Evolutionary conservation across 2,113 vertebrate species (phyloP).

Genomic region (Lutjanus erythropterus): DNA sequence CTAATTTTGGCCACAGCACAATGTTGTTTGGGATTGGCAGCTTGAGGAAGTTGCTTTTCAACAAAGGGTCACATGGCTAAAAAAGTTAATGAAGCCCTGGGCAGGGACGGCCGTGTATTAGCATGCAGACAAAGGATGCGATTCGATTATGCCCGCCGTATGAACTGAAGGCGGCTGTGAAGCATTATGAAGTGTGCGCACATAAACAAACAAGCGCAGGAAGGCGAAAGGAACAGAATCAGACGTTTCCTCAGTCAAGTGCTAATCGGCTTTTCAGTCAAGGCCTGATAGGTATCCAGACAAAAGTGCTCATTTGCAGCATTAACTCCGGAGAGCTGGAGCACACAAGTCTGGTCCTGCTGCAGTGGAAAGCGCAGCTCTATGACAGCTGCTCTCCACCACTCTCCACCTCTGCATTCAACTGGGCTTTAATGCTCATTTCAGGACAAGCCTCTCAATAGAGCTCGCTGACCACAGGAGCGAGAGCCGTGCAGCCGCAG

Average conservation of each 20-base stretch:
- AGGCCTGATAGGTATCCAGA: slow-evolving; percentile 19
- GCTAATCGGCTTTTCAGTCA: slow-evolving; percentile 33
- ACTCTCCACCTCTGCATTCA: slow-evolving; percentile 55
- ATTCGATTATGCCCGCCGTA: background rate
- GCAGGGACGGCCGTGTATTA: background rate
- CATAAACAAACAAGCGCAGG: background rate
- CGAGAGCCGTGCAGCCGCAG: slow-evolving; percentile 26
- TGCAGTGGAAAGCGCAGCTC: slow-evolving; percentile 42
- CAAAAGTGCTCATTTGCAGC: slow-evolving; percentile 30
- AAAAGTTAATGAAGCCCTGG: slow-evolving; percentile 1
- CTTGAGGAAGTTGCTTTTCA: background rate
- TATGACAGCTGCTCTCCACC: slow-evolving; percentile 39
- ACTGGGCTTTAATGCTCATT: slow-evolving; percentile 43
- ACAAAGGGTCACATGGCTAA: background rate
- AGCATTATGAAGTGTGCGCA: background rate
- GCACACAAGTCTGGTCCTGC: slow-evolving; percentile 17
- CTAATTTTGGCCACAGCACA: background rate
- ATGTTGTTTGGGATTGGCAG: slow-evolving; percentile 6
- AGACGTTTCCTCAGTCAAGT: background rate
- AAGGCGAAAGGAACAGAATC: slow-evolving; percentile 7
- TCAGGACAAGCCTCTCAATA: slow-evolving; percentile 50
- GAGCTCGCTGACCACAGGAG: slow-evolving; percentile 50
- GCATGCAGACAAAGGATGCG: slow-evolving; percentile 12
- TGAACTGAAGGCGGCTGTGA: background rate
- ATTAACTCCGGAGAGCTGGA: slow-evolving; percentile 26